Base-by-base conservation (phyloP, 2,113 vertebrate genomes). In the Carollia perspicillata region DNA sequence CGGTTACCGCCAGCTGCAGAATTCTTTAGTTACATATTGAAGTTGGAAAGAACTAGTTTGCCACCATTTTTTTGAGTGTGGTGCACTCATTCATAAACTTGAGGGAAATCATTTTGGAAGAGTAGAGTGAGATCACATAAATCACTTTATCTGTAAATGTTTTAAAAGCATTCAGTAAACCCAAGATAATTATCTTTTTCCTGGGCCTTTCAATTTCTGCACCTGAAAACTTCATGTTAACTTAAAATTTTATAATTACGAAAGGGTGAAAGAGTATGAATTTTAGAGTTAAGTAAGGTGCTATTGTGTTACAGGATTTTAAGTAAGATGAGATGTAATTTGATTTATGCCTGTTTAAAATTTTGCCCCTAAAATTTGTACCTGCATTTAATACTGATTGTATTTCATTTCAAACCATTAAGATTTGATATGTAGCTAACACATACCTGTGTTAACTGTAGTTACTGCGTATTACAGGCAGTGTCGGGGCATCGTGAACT, bases 271-370 rank as follows among this genome's bases (percentile, higher is more conserved):
- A 90, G 87, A 60, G 22, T 80, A n/a, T 33, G 58, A 47, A 74
- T 44, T 90, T 90, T 84, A 83, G 13, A 84, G 35, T 94, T 91
- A 80, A 40, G 10, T 91, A 80, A 53, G 13, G 44, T 74, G 74
- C 23, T 63, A 6, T 55, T 69, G 22, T 75, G n/a, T 90, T 93
- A 72, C 7, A 69, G 84, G 37, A 58, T 80, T 11, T 77, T 95
- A 92, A 51, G 8, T 89, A 78, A 53, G 77, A 13, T 79, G 37
- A 93, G 14, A 55, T 55, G 55, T 85, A 85, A 93, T 93, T 97
- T 92, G 55, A 80, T 79, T 91, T 96, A 20, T 91, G 13, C 37
- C 17, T 69, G 20, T 75, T 95, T 8, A 69, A 87, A 93, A 69
- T 78, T 89, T 84, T 65, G 8, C n/a, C 23, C 96, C 11, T 81